phyloP scores from a whole-genome alignment of 2,797 vertebrate species.

The Babyrousa celebensis region DNA sequence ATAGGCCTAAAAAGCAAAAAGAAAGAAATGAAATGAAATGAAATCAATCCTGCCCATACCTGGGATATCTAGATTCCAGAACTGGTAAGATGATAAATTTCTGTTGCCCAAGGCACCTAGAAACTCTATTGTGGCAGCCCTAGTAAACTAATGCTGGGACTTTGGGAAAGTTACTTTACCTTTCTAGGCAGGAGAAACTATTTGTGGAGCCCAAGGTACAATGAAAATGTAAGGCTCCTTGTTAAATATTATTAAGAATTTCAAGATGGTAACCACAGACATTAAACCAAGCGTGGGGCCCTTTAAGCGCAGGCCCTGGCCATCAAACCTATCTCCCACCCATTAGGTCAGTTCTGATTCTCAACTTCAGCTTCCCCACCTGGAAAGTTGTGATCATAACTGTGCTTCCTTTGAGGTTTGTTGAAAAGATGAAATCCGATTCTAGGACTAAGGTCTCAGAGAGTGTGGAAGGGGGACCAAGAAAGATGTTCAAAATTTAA shows the following conservation, averaged over 20 bases:
- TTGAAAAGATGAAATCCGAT: slow-evolving; percentile 35
- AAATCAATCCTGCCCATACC: neutral
- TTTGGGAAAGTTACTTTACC: neutral
- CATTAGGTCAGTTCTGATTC: neutral
- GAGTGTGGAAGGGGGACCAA: neutral
- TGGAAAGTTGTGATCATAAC: slow-evolving; percentile 10
- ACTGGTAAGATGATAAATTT: neutral
- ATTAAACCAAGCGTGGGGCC: neutral
- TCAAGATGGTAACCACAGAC: neutral
- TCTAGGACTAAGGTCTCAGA: slow-evolving; percentile 19
- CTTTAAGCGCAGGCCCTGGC: neutral
- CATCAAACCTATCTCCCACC: neutral
- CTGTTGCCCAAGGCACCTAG: neutral
- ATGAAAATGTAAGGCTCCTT: neutral
- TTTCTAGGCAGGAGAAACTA: neutral
- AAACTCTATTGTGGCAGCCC: neutral
- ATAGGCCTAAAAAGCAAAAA: too few relatives aligned
- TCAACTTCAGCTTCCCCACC: neutral
- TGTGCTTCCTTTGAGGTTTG: neutral
- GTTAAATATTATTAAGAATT: slow-evolving; percentile 5
- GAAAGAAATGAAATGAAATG: neutral
- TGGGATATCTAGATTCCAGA: neutral
- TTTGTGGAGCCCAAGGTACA: neutral
- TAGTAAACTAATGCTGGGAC: neutral
- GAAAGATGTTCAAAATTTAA: slow-evolving; percentile 15